Percentiles rank a stretch among this genome's conserved stretches.
These are phyloP conservation scores for Netelia fuscicornis DNA, from an alignment of 2,888 invertebrate species.

Conservation along the genomic window DNA sequence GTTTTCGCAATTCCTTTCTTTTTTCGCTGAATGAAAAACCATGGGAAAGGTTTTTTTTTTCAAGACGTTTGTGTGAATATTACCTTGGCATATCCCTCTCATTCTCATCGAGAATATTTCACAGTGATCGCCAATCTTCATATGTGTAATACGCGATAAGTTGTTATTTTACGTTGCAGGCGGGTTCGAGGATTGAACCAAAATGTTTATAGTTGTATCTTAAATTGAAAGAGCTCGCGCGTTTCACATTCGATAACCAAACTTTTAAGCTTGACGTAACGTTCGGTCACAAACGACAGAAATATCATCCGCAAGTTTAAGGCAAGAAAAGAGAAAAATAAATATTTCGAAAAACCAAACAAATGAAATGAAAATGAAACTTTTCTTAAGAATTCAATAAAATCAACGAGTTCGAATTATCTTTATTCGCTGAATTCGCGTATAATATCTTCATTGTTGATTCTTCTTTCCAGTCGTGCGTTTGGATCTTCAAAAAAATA, in stretches of 20 bases:
- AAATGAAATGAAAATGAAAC: background rate
- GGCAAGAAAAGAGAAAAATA: background rate
- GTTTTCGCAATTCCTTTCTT: background rate
- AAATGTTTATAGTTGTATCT: background rate
- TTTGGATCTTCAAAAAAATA: background rate
- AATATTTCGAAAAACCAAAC: background rate
- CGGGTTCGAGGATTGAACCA: background rate
- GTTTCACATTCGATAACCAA: no score
- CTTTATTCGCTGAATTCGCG: background rate
- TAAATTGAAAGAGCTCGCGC: no score
- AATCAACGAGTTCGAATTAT: background rate
- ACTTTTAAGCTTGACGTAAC: constrained; percentile 5
- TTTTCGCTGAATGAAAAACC: background rate
- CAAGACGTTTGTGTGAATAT: constrained; percentile 27
- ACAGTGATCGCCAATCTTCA: background rate
- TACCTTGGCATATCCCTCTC: constrained; percentile 43
- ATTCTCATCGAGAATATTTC: background rate
- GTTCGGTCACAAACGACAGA: background rate
- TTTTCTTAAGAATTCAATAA: background rate
- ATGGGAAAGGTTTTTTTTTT: background rate
- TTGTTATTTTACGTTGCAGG: background rate
- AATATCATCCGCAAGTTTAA: background rate
- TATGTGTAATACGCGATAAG: background rate
- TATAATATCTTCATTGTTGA: constrained; percentile 51
- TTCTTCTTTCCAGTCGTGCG: background rate